phyloP scores from a whole-genome alignment of 2,113 vertebrate species.

The Ctenomys sociabilis region DNA sequence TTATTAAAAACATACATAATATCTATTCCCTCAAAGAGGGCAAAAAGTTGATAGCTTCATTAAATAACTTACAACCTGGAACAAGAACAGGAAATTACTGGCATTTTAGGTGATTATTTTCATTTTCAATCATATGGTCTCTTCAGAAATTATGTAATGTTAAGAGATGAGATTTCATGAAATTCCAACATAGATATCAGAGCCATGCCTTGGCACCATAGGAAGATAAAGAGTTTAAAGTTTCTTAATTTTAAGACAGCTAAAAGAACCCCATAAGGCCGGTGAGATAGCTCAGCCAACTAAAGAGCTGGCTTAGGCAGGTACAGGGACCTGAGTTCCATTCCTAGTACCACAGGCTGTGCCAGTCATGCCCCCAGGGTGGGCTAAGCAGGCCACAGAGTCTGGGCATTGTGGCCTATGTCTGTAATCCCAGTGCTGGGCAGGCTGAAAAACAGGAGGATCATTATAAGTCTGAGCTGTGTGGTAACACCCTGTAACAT shows the following conservation, averaged over 20 bases:
- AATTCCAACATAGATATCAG: slow-evolving; percentile 18
- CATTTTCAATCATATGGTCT: slow-evolving; percentile 10
- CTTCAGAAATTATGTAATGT: background rate
- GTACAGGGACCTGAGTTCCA: no score
- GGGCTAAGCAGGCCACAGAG: no score
- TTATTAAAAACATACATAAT: slow-evolving; percentile 25
- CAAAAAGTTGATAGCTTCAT: background rate
- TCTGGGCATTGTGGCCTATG: no score
- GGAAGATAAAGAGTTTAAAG: background rate
- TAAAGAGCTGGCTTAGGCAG: no score
- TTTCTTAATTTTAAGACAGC: slow-evolving; percentile 5
- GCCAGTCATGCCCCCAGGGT: no score
- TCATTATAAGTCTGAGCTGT: no score
- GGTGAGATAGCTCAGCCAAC: no score
- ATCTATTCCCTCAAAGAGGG: slow-evolving; percentile 35
- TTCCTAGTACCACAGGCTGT: no score
- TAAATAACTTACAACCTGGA: background rate
- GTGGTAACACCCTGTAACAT: no score
- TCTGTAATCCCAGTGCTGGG: no score
- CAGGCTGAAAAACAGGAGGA: no score
- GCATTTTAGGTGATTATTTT: slow-evolving; percentile 38
- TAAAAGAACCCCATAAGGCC: background rate
- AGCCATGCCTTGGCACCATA: background rate
- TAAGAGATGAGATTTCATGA: background rate
- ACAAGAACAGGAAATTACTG: slow-evolving; percentile 34